phyloP scores from a whole-genome alignment of 2,888 invertebrate genomes.

The Eutolmus rufibarbis region DNA sequence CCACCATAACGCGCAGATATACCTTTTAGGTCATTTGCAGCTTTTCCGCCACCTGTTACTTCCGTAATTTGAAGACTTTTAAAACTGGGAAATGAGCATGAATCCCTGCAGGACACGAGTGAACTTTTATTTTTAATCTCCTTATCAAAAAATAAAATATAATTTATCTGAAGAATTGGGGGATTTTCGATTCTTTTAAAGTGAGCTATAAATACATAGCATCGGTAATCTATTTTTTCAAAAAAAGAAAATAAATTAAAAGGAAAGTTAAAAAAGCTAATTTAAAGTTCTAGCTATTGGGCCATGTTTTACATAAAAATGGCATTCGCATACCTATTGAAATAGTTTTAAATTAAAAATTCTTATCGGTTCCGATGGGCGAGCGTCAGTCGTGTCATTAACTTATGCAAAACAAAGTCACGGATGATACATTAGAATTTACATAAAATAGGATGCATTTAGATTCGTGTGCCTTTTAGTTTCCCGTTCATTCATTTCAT shows the following conservation, averaged over 20 bases:
- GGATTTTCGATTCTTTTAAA: background rate
- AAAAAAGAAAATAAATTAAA: too few relatives aligned
- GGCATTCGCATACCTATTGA: background rate
- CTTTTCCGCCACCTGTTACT: background rate
- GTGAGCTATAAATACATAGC: background rate
- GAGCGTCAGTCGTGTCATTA: background rate
- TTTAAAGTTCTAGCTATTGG: background rate
- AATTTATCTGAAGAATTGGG: background rate
- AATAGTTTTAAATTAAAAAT: background rate
- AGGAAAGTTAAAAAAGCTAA: background rate
- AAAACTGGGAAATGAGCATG: background rate
- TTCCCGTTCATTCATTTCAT: too few relatives aligned
- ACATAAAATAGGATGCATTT: background rate
- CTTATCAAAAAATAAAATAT: background rate
- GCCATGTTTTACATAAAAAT: background rate
- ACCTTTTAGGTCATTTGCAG: background rate
- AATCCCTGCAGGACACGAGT: background rate
- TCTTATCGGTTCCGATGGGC: background rate
- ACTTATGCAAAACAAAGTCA: background rate
- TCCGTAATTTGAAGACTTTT: background rate
- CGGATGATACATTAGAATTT: too few relatives aligned
- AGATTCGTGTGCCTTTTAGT: too few relatives aligned
- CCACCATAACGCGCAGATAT: background rate
- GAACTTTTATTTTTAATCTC: background rate
- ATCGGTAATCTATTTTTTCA: background rate